Base-by-base conservation (phyloP, 2,888 invertebrate species). In the Himalopsyche kuldschensis region DNA sequence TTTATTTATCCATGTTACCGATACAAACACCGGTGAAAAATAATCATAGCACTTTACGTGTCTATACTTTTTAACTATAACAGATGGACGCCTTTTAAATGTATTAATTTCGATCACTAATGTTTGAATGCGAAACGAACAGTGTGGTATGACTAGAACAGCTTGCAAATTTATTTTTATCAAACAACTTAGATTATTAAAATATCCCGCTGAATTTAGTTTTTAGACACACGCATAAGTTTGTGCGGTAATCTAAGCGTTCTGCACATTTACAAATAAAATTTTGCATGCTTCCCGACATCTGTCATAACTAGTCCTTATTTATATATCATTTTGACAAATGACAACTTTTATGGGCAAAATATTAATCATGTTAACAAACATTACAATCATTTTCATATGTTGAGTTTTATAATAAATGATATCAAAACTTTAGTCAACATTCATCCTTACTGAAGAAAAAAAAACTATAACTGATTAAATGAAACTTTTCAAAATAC, bases 381-480 rank as follows among this genome's bases (percentile, higher is more conserved):
- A 35, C 75, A 30, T 75, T 75, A 32, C 77, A 77, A 41, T 41
- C 75, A 32, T 75, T 41, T 32, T 35, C 24, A 20, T 35, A 41
- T 30, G 17, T 31, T 24, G 8, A 41, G 41, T 41, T 41, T 17
- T 77, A 35, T 75, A 41, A 30, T 27, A 75, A 81, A 32, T 32
- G 27, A 27, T 76, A 41, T 41, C 46, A 17, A 79, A 86, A 86
- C 86, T 86, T 82, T 84, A 75, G 86, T 86, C 86, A 86, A 86
- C 86, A 86, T 86, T 86, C 85, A 84, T 84, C 82, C 85, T 86
- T 35, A 77, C 78, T 77, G 47, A 80, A 55, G 1, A 55, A 55
- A 24, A n/a, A 55, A 55, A 41, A 41, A 41, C 6, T 41, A 41
- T 55, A 55, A 55, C 55, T 20, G 55, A 10, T 55, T 20, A 55